These are phyloP conservation scores for Trichomalopsis sarcophagae DNA, from an alignment of 1,140 invertebrate genomes.

Conservation along the genomic window DNA sequence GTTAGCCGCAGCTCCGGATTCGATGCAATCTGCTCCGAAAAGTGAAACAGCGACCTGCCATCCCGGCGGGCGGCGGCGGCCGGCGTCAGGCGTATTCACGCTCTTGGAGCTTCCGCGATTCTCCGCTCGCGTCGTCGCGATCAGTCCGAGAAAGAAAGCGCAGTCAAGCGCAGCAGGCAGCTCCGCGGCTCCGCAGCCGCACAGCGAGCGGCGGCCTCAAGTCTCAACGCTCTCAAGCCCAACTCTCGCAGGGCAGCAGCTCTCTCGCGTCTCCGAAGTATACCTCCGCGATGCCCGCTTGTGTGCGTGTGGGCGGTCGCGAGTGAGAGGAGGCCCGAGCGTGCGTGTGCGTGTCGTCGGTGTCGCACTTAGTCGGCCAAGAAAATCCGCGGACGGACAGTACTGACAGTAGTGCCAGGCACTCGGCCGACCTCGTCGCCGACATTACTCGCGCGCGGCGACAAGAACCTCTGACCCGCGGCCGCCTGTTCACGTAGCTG, in stretches of 20 bases:
- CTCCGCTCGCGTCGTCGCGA: neutral
- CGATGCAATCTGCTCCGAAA: neutral
- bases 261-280: neutral
- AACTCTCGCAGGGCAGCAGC: neutral
- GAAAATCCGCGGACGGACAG: neutral
- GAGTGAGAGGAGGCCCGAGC: neutral
- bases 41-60: neutral
- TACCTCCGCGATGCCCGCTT: neutral
- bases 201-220: neutral
- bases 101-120: neutral
- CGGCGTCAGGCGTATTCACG: neutral
- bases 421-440: neutral
- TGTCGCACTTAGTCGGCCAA: neutral
- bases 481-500: neutral
- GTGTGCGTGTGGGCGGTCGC: slow-evolving; percentile 3
- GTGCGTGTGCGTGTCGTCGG: too few species aligned
- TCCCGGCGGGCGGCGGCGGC: neutral
- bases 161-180: slow-evolving; percentile 3
- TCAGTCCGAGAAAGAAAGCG: neutral
- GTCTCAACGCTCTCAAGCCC: neutral
- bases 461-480: too few species aligned
- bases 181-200: neutral
- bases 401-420: neutral
- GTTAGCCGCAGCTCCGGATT: too few species aligned
- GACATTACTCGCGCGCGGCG: too few species aligned